Evolutionary conservation across 2,113 vertebrate genomes (phyloP), one percentile per base, ranked within the genome.

Genomic region (human): DNA sequence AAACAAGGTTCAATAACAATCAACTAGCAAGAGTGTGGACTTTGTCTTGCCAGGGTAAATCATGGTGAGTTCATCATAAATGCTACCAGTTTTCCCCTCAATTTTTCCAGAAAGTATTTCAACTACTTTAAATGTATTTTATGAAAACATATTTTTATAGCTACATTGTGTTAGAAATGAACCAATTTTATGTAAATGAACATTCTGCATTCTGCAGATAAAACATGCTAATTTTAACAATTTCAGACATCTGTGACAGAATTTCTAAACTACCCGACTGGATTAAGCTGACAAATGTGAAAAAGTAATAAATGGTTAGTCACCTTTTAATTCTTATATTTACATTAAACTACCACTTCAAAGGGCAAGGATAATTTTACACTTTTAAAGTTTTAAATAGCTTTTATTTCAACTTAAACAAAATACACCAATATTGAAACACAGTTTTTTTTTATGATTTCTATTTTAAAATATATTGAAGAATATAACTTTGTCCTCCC

Each of bases 141-240:
- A 96, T 98, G 88, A 98, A 98, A 98, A 98, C 97, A 90, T 92
- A 25, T 61, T 98, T 98, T 98, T 98, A 80, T 95, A 94, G 72
- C 59, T 94, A 92, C 97, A 98, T 97, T 98, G 96, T 83, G 38
- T 93, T 64, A 97, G 97, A 98, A 98, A 97, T 97, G 96, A 98
- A 97, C 97, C 27, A 81, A 97, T 98, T 98, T 98, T 98, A 99
- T 98, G 98, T 98, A 99, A 99, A 99, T 98, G 85, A 98, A 97
- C 96, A 81, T 98, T 98, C 99, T 99, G 99, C 95, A 97, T 78
- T 88, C 88, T 97, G 52, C 91, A 98, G 98, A 99, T 99, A 99
- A 98, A 98, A 97, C 96, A 98, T 97, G 97, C 98, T 98, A 98
- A 98, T 98, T 98, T 98, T 97, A 98, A 98, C 93, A 97, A 93